Percentiles rank a stretch among this genome's conserved stretches.
Conservation (phyloP, 2,113 vertebrate genomes). For the Ellobius talpinus region DNA sequence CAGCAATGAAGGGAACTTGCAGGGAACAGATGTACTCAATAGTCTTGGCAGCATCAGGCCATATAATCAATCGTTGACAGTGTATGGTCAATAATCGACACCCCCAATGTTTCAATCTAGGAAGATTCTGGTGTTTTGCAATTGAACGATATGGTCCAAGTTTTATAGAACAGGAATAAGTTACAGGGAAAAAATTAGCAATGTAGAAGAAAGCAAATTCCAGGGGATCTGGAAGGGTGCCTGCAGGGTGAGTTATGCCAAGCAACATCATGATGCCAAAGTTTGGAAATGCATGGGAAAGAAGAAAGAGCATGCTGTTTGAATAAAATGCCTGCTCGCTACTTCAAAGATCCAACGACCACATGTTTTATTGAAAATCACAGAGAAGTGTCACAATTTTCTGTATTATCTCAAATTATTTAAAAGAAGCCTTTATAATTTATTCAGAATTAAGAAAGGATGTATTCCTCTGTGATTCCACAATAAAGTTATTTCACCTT, state of each 20-base stretch:
- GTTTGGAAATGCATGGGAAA: not conserved
- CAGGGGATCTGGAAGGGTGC: no score
- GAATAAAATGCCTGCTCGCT: not conserved
- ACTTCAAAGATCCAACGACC: not conserved
- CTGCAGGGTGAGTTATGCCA: not conserved
- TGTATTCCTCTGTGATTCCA: not conserved
- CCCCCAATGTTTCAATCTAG: not conserved
- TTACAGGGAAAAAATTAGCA: not conserved
- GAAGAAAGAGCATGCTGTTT: not conserved
- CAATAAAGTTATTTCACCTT: not conserved
- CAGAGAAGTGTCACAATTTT: not conserved
- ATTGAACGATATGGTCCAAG: not conserved
- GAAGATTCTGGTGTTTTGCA: not conserved
- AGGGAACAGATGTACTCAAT: not conserved
- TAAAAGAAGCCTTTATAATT: not conserved
- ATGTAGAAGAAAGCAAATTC: not conserved
- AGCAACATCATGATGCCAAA: not conserved
- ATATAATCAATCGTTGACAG: not conserved
- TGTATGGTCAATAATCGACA: not conserved
- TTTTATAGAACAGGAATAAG: not conserved
- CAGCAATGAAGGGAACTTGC: rapidly evolving
- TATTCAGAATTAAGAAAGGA: not conserved
- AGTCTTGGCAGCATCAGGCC: not conserved
- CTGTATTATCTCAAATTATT: conserved; percentile 37
- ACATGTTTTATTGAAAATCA: not conserved